A percentile compares a stretch with the other conserved stretches of the same genome.
These are phyloP conservation scores for Polyergus mexicanus DNA, from an alignment of 1,140 invertebrate genomes.

Conservation along the genomic window DNA sequence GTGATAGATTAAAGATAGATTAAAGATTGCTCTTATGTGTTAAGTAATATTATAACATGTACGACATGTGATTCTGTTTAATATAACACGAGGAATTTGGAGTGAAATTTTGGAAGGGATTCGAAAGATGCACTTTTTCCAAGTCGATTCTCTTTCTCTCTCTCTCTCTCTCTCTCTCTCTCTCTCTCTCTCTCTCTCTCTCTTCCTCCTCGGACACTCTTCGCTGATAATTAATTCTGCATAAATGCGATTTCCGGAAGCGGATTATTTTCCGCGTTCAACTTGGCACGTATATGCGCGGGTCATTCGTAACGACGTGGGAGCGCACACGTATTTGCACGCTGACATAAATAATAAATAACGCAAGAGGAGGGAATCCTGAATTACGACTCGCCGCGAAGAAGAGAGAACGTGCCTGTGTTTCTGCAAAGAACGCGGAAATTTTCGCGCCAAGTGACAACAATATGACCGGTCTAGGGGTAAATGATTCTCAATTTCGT, in stretches of 20 bases:
- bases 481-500: slow-evolving; percentile 46
- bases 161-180: not conserved
- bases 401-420: slow-evolving; percentile 42
- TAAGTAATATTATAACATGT: not conserved
- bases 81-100: not conserved
- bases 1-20: not conserved
- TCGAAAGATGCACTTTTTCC: not conserved
- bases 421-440: slow-evolving; percentile 54
- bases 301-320: slow-evolving; percentile 50
- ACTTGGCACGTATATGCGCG: slow-evolving; percentile 33
- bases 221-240: slow-evolving; percentile 50
- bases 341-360: slow-evolving; percentile 56
- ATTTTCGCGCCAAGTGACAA: slow-evolving; percentile 41
- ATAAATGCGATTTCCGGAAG: slow-evolving; percentile 60
- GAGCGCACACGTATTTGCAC: slow-evolving; percentile 35
- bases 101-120: slow-evolving; percentile 19
- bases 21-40: not conserved
- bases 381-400: slow-evolving; percentile 49
- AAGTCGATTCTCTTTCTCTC: not conserved
- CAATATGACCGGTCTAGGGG: slow-evolving; percentile 29
- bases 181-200: not conserved
- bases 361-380: slow-evolving; percentile 56
- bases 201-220: slow-evolving; percentile 5
- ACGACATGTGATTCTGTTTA: not conserved
- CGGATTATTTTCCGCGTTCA: slow-evolving; percentile 57